Evolutionary conservation across 2,113 vertebrate genomes (phyloP), one percentile per base, ranked within the genome.

Genomic region (Ptilorrhoa leucosticta): DNA sequence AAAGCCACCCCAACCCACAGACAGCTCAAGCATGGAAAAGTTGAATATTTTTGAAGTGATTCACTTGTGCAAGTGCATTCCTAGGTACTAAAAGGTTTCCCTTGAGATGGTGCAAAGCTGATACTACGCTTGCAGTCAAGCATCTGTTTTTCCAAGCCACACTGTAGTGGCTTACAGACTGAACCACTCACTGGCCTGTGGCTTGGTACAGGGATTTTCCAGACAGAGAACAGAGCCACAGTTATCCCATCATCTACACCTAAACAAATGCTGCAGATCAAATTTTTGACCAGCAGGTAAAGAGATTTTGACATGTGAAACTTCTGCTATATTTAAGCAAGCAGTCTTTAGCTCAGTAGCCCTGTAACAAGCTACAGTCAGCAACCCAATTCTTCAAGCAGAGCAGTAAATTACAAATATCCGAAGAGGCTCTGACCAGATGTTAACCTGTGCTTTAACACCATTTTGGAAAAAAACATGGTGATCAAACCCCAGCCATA

Each of bases 401-500:
- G 90, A 96, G 89, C 94, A 96, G 91, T 71, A 92, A 84, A 88
- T 93, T 94, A 95, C 87, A 90, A 95, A 96, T 44, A 88, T 16
- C 90, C 64, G 40, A 57, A 87, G 86, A 90, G 79, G 56, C 73
- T 93, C 87, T 89, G 63, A 73, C 13, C 71, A 93, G 81, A 15
- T 70, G 69, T n/a, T 79, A 81, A 83, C 85, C 94, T 89, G 72
- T 82, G 90, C 81, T 57, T 92, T 92, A 82, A 45, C 53, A 89
- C 89, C 87, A 61, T 54, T 92, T 92, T 21, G 60, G 51, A 92
- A 87, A 92, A 87, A 87, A 94, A 90, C 61, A 83, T 22, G 92
- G 95, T 94, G 96, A 97, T 97, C 95, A 97, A 94, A 96, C 95
- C 90, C 78, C 93, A 89, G 79, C 71, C 94, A 93, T 69, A 92